These are phyloP conservation scores for Tragelaphus buxtoni DNA, from an alignment of 2,113 vertebrate genomes.

Conservation along the genomic window DNA sequence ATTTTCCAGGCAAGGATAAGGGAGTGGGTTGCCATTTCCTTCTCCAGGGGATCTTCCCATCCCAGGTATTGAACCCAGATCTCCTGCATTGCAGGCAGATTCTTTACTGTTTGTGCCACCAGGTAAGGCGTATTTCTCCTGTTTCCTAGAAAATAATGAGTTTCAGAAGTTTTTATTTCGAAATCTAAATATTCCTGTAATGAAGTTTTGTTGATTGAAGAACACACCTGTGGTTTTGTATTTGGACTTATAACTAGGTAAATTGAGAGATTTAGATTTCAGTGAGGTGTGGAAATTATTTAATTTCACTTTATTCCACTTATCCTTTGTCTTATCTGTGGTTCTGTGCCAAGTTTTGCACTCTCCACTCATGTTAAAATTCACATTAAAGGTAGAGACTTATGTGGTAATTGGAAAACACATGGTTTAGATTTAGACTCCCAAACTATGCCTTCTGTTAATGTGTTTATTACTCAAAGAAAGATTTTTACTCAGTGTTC, in stretches of 20 bases:
- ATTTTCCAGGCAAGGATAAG: not conserved
- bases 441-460: not conserved
- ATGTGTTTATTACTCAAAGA: not conserved
- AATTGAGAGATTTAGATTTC: not conserved
- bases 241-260: not conserved
- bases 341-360: not conserved
- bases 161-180: conserved; percentile 23
- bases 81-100: not conserved
- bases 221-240: not conserved
- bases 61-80: not conserved
- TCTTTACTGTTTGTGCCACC: not conserved
- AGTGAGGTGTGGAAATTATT: not conserved
- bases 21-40: not conserved
- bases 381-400: not conserved
- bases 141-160: not conserved
- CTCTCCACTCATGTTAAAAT: not conserved
- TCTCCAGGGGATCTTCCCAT: not conserved
- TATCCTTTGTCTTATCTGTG: not conserved
- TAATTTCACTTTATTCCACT: not conserved
- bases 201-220: not conserved
- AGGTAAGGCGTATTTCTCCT: not conserved
- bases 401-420: not conserved
- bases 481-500: not conserved
- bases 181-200: not conserved
- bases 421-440: not conserved